A percentile compares a stretch with the other conserved stretches of the same genome.
These are phyloP conservation scores for Sphaerophoria rueppellii DNA, from an alignment of 2,888 invertebrate species.

Conservation along the genomic window DNA sequence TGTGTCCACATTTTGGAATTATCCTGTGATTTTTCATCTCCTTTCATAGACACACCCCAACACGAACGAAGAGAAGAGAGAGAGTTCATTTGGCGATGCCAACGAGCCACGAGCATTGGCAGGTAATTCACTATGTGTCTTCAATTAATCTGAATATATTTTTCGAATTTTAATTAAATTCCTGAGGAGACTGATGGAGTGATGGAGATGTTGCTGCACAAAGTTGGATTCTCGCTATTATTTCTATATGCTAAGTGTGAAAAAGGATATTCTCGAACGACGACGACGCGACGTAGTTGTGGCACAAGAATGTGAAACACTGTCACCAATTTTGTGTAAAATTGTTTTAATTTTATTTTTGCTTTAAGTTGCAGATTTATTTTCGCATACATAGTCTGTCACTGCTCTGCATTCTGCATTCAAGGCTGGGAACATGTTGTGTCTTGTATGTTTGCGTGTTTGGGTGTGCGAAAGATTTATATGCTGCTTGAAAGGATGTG, in stretches of 20 bases:
- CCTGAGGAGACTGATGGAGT: constrained; percentile 3
- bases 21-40: constrained; percentile 53
- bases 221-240: background rate
- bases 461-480: background rate
- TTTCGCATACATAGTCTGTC: background rate
- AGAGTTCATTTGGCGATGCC: constrained; percentile 38
- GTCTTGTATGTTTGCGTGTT: background rate
- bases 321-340: constrained; percentile 19
- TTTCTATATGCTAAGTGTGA: constrained; percentile 10
- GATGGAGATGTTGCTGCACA: constrained; percentile 1
- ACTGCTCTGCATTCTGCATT: background rate
- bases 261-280: constrained; percentile 20
- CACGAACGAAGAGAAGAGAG: background rate
- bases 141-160: constrained; percentile 70
- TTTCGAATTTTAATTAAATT: constrained; percentile 66
- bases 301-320: constrained; percentile 22
- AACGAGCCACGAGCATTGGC: constrained; percentile 39
- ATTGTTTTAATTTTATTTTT: constrained; percentile 11
- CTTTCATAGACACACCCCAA: background rate
- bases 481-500: constrained; percentile 2
- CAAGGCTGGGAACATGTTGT: background rate
- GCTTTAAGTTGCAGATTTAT: background rate
- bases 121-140: constrained; percentile 63
- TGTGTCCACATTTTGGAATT: constrained; percentile 69
- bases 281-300: background rate